phyloP scores from a whole-genome alignment of 2,113 vertebrate species.

The Laticauda colubrina region DNA sequence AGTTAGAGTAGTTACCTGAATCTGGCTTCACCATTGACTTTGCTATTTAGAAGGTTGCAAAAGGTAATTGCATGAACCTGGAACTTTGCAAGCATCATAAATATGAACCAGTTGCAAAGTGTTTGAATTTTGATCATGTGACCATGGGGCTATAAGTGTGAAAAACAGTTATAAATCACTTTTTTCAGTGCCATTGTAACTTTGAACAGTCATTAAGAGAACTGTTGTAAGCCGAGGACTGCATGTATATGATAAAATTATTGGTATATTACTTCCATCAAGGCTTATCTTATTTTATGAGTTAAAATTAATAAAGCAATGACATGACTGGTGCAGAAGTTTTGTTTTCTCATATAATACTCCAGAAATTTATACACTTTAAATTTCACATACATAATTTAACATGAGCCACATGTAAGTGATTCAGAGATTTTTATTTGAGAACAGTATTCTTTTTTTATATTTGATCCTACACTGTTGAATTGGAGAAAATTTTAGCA shows the following conservation, averaged over 20 bases:
- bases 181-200: background rate
- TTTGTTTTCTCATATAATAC: background rate
- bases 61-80: background rate
- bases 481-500: background rate
- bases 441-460: background rate
- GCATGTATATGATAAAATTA: background rate
- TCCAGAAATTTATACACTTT: background rate
- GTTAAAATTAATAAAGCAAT: background rate
- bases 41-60: background rate
- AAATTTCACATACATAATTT: background rate
- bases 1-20: background rate
- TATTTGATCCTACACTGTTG: background rate
- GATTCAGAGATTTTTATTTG: background rate
- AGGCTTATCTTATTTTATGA: background rate
- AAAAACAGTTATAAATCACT: background rate
- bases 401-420: background rate
- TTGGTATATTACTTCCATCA: background rate
- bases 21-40: background rate
- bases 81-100: background rate
- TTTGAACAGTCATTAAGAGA: background rate
- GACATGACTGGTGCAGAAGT: background rate
- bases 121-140: background rate
- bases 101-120: background rate
- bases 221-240: background rate
- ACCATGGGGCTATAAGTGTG: background rate